These are phyloP conservation scores for Rhamnusium bicolor DNA, from an alignment of 2,888 invertebrate genomes.

Conservation along the genomic window DNA sequence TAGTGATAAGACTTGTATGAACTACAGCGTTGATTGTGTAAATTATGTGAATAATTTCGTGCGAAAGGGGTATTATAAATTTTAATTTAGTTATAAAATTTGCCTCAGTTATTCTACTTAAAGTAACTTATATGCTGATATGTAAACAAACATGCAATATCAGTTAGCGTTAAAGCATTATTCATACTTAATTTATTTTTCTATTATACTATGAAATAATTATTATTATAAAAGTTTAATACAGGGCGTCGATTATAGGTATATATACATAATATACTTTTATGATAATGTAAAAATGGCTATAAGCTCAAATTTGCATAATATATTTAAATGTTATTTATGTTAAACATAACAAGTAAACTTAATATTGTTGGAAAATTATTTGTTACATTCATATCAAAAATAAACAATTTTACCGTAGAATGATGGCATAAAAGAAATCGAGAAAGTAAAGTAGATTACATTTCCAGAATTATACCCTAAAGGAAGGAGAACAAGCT, in stretches of 20 bases:
- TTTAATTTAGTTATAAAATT: conserved; percentile 41
- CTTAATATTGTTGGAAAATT: too few species aligned
- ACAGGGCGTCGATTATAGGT: background rate
- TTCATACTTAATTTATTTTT: background rate
- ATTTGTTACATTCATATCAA: too few species aligned
- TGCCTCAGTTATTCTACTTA: conserved; percentile 40
- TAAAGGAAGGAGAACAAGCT: too few species aligned
- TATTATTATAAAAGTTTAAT: background rate
- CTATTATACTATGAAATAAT: background rate
- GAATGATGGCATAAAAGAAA: too few species aligned
- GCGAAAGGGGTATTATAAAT: conserved; percentile 39
- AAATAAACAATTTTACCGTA: too few species aligned
- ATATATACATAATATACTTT: background rate
- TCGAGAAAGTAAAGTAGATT: too few species aligned
- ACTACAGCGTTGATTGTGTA: conserved; percentile 35
- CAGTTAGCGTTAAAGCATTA: background rate
- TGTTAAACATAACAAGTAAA: too few species aligned
- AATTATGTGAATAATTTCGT: conserved; percentile 45
- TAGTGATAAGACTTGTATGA: background rate
- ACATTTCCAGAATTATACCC: too few species aligned
- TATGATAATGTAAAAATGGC: background rate
- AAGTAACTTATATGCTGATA: conserved; percentile 34
- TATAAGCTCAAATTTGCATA: background rate
- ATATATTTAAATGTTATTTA: too few species aligned
- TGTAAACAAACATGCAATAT: conserved; percentile 45